Evolutionary conservation across 2,797 vertebrate species (phyloP), one percentile per base, ranked within the genome.

Genomic region (Triplophysa yarkandensis): DNA sequence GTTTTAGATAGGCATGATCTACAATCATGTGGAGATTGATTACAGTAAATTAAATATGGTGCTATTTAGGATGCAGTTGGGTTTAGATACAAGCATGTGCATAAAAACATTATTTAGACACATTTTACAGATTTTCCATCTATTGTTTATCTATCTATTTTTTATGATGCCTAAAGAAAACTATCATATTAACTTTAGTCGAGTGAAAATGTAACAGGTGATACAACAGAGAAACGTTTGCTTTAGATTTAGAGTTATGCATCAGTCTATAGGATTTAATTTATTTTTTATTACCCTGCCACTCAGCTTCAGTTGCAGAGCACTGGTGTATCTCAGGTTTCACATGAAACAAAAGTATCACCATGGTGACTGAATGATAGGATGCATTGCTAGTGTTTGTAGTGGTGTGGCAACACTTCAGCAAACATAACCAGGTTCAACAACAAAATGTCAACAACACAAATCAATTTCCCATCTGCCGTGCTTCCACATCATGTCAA

Each of bases 261-360:
- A 63, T 64, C 46, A 17, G 34, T 46, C 64, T 60, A 48, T 73
- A 64, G 65, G 46, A 58, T 52, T 71, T 67, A 67, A 82, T 84
- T 80, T 28, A 77, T 82, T 80, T 81, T 84, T 79, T 73, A 81
- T 82, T 63, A 48, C 21, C 48, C 62, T 71, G 73, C 43, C 60
- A 48, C 61, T 76, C 39, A 54, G 41, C 65, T 68, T 41, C 44
- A 58, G 27, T 69, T 77, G 68, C 71, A 57, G 17, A 58, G 70
- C 61, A 58, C 67, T 9, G 71, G 74, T 52, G 78, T 62, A 63
- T 77, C 78, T 84, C 80, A 69, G 68, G 76, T 84, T 80, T 54
- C n/a, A 6, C 71, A 60, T 23, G 50, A 67, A 54, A 76, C 41
- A 71, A 54, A 57, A 64, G 63, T 28, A 79, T 82, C 16, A 27